Evolutionary conservation across 2,113 vertebrate genomes (phyloP), one percentile per base, ranked within the genome.

Genomic region (Pteropus alecto): DNA sequence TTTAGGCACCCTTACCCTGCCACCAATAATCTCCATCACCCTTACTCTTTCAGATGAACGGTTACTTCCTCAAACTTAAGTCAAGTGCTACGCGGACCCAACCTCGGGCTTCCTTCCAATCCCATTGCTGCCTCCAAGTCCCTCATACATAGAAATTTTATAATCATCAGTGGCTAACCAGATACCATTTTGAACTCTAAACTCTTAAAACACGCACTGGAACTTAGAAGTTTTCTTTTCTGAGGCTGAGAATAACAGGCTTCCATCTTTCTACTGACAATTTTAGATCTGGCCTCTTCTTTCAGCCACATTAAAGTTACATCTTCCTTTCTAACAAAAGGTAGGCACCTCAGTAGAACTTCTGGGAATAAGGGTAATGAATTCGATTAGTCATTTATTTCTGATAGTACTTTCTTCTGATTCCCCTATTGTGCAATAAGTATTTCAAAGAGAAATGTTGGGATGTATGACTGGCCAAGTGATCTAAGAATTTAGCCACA

Each of bases 301-400:
- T 82, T 68, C 38, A 38, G 26, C 51, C 94, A 83, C 30, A 46
- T 83, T 82, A 74, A 94, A 94, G 91, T 88, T 91, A 30, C 35
- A 16, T 56, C 67, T 77, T 95, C 60, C 54, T 76, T 43, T 71
- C 35, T 68, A 73, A 93, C 19, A 90, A n/a, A 76, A 83, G 33
- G 38, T 26, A 93, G 81, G 10, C 16, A 12, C 70, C 54, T 73
- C 76, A 24, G 33, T 76, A 77, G 58, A 61, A n/a, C 41, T 87
- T 93, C 70, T 54, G 41, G 86, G 10, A 79, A 68, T 46, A 58
- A 46, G 24, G 11, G 4, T 18, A 38, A n/a, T 60, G 58, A 48
- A 58, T 71, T 79, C 33, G 28, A 58, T 51, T 22, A 3, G 43
- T 94, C 76, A 26, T 61, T 87, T 82, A 88, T 70, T 84, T 88